Conservation (phyloP, 2,888 invertebrate genomes). For the Pyrochroa serraticornis region DNA sequence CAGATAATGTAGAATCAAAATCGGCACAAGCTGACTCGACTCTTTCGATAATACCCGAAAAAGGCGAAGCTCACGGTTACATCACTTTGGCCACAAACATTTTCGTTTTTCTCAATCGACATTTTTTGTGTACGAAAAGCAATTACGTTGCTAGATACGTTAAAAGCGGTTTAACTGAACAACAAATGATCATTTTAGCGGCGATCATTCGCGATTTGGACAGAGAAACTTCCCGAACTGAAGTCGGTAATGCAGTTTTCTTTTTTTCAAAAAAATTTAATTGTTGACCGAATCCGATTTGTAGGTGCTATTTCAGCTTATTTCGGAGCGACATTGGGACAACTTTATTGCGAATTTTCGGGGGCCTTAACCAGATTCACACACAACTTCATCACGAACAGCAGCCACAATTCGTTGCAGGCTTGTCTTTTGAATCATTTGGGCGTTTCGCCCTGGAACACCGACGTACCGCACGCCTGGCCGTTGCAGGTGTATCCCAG, state of each 20-base stretch:
- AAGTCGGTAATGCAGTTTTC: conserved; percentile 59
- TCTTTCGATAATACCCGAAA: conserved; percentile 72
- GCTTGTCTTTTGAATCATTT: conserved; percentile 74
- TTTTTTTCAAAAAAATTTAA: conserved; percentile 4
- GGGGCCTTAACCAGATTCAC: conserved; percentile 79
- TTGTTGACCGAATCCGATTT: conserved; percentile 54
- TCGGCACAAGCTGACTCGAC: conserved; percentile 59
- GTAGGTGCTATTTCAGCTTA: conserved; percentile 70
- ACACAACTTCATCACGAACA: conserved; percentile 78
- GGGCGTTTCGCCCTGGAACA: conserved; percentile 75
- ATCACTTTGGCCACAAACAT: conserved; percentile 86
- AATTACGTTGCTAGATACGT: conserved; percentile 72
- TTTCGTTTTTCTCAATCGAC: conserved; percentile 83
- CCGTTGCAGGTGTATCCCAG: conserved; percentile 79
- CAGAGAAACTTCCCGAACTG: conserved; percentile 84
- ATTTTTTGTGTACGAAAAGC: conserved; percentile 76
- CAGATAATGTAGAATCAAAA: conserved; percentile 59
- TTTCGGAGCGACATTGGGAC: conserved; percentile 74
- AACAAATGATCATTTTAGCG: conserved; percentile 87
- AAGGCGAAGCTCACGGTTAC: conserved; percentile 82
- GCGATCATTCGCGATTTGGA: conserved; percentile 90
- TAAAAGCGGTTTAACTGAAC: conserved; percentile 76
- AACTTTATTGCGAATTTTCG: conserved; percentile 77
- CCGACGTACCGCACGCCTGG: conserved; percentile 71
- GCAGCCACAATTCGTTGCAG: conserved; percentile 71